Evolutionary conservation across 37 sponge, comb jelly and placozoan genomes (phyloP).

Genomic region (Mnemiopsis leidyi): DNA sequence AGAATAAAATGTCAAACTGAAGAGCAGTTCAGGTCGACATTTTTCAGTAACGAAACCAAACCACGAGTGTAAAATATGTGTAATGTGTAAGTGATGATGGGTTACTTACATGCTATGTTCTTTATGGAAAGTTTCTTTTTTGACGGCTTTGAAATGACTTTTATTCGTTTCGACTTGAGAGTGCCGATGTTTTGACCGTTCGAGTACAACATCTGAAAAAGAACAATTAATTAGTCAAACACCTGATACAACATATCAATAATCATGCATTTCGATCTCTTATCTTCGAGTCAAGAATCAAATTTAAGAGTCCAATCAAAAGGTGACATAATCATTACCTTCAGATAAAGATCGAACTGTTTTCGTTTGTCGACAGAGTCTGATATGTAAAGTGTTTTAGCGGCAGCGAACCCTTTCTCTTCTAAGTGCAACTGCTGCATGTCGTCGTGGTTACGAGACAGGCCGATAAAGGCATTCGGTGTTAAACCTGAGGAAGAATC

Average conservation of each 20-base stretch:
- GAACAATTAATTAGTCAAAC: too few relatives aligned
- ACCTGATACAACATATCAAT: too few relatives aligned
- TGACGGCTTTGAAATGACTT: slow-evolving; percentile 97
- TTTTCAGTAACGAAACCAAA: too few relatives aligned
- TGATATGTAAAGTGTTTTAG: slow-evolving; percentile 91
- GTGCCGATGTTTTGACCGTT: slow-evolving; percentile 82
- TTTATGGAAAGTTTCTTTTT: slow-evolving; percentile 93
- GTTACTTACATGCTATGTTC: slow-evolving; percentile 68
- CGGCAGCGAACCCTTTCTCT: slow-evolving; percentile 77
- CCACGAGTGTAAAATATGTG: too few relatives aligned
- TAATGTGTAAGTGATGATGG: too few relatives aligned
- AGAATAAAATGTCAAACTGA: too few relatives aligned
- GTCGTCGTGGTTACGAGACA: slow-evolving; percentile 78
- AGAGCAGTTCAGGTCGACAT: too few relatives aligned
- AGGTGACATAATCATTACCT: too few relatives aligned
- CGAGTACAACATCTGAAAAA: slow-evolving; percentile 80
- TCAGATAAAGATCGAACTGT: slow-evolving; percentile 84
- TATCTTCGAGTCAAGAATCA: too few relatives aligned
- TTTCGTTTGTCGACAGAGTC: slow-evolving; percentile 88
- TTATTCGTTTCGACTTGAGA: slow-evolving; percentile 89
- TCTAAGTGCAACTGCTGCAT: slow-evolving; percentile 87
- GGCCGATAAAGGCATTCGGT: slow-evolving; percentile 84
- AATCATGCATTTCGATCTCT: too few relatives aligned
- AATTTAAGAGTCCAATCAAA: too few relatives aligned
- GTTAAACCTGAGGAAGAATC: slow-evolving; percentile 47